These are phyloP conservation scores for Schizotus pectinicornis DNA, from an alignment of 2,888 invertebrate genomes.

Conservation along the genomic window DNA sequence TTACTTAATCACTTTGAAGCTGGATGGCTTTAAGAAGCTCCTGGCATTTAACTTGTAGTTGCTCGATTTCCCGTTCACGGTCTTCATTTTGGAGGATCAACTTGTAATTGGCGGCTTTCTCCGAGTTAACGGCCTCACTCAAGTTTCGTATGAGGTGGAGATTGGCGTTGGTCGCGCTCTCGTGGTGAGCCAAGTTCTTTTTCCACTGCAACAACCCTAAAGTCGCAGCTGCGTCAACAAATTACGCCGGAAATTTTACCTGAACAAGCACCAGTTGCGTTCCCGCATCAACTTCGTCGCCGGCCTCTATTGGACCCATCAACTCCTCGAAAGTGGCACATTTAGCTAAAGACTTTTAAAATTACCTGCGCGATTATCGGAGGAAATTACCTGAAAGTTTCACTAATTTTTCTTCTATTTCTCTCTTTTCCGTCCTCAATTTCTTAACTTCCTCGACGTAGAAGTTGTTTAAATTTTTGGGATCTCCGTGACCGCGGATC, in stretches of 20 bases:
- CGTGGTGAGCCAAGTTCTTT: constrained; percentile 24
- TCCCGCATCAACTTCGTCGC: constrained; percentile 32
- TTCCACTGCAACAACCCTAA: constrained; percentile 36
- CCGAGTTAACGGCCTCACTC: constrained; percentile 19
- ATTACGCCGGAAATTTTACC: too few species aligned
- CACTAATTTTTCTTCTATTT: not conserved
- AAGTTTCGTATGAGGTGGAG: constrained; percentile 22
- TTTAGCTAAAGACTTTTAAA: constrained; percentile 26
- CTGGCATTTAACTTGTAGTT: constrained; percentile 6
- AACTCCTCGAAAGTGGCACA: constrained; percentile 32
- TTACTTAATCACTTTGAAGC: too few species aligned
- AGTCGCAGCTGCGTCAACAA: constrained; percentile 1
- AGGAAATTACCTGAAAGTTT: not conserved
- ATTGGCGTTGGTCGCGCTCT: constrained; percentile 22
- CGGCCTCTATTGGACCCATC: constrained; percentile 21
- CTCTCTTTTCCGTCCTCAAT: not conserved
- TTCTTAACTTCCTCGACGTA: not conserved
- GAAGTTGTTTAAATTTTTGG: not conserved
- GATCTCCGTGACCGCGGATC: not conserved
- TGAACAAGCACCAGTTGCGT: constrained; percentile 11
- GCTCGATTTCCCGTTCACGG: constrained; percentile 3
- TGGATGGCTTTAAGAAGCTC: too few species aligned
- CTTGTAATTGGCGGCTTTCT: constrained; percentile 22
- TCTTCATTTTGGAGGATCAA: constrained; percentile 14
- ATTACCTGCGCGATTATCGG: constrained; percentile 10